These are phyloP conservation scores for Dolichallabes microphthalmus DNA, from an alignment of 2,113 vertebrate genomes.

Conservation along the genomic window DNA sequence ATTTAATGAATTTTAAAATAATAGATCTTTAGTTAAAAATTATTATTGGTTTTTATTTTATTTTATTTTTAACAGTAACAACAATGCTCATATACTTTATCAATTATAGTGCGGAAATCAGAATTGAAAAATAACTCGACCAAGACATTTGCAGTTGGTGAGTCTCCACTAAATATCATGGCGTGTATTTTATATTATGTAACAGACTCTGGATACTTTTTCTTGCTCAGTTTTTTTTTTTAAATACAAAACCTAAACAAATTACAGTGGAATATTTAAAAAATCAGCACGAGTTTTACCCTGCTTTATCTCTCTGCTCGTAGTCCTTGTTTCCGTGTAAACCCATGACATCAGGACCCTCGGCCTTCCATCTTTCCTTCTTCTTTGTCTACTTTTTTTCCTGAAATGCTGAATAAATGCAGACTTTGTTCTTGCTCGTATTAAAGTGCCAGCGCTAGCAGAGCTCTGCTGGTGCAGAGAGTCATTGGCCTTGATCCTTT, in stretches of 20 bases:
- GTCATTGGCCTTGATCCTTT: slow-evolving; percentile 55
- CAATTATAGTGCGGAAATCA: too few species aligned
- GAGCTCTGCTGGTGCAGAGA: slow-evolving; percentile 44
- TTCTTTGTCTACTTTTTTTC: not conserved
- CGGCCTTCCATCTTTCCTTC: not conserved
- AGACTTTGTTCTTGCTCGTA: slow-evolving; percentile 52
- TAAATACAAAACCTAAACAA: not conserved
- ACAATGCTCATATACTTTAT: too few species aligned
- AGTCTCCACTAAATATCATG: too few species aligned
- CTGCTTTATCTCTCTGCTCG: slow-evolving; percentile 6
- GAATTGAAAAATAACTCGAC: too few species aligned
- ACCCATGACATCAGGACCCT: slow-evolving; percentile 7
- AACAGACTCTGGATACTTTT: not conserved
- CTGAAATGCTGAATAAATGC: slow-evolving; percentile 55
- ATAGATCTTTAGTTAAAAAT: too few species aligned
- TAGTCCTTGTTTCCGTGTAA: slow-evolving; percentile 24
- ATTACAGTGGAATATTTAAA: not conserved
- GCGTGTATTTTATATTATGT: too few species aligned
- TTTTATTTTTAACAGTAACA: too few species aligned
- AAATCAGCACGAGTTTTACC: not conserved
- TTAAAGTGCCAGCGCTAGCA: slow-evolving; percentile 50
- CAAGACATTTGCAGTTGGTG: too few species aligned
- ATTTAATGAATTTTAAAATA: too few species aligned
- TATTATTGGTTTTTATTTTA: too few species aligned
- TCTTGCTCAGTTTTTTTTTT: not conserved